These are phyloP conservation scores for Phanerotoma sp. DNA, from an alignment of 2,888 invertebrate genomes.

Conservation along the genomic window DNA sequence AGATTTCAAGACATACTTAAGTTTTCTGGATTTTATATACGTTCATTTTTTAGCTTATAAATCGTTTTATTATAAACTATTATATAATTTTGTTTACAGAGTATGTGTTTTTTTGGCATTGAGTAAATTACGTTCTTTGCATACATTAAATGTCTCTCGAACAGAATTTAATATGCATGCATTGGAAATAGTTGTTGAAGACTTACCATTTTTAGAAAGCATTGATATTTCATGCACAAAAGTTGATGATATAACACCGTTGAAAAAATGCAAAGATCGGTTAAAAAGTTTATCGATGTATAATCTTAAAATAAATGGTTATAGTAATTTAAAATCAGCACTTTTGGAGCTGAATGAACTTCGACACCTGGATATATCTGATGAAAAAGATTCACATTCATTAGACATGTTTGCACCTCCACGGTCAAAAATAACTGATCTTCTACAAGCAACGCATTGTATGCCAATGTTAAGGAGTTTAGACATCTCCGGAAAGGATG, in stretches of 20 bases:
- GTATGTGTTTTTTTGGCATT: slow-evolving; percentile 64
- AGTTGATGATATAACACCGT: slow-evolving; percentile 65
- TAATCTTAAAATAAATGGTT: slow-evolving; percentile 61
- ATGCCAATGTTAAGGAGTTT: slow-evolving; percentile 64
- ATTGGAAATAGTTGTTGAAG: slow-evolving; percentile 67
- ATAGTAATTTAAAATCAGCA: slow-evolving; percentile 57
- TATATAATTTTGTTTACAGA: slow-evolving; percentile 43
- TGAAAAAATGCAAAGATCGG: slow-evolving; percentile 62
- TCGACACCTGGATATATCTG: slow-evolving; percentile 63
- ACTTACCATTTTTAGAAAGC: slow-evolving; percentile 65
- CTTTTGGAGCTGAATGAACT: slow-evolving; percentile 60
- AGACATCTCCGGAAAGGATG: slow-evolving; percentile 67
- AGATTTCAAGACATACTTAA: no score
- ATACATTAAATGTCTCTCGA: slow-evolving; percentile 65
- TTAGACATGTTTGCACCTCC: slow-evolving; percentile 58
- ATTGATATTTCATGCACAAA: slow-evolving; percentile 68
- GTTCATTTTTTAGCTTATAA: no score
- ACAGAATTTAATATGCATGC: slow-evolving; percentile 70
- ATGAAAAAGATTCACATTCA: slow-evolving; percentile 59
- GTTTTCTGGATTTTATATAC: no score
- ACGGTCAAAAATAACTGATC: slow-evolving; percentile 55
- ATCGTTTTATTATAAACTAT: slow-evolving; percentile 28
- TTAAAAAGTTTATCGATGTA: slow-evolving; percentile 65
- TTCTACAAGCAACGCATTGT: slow-evolving; percentile 57
- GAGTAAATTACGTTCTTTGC: slow-evolving; percentile 64